Base-by-base conservation (phyloP, 2,888 invertebrate species). In the Acleris sparsana region DNA sequence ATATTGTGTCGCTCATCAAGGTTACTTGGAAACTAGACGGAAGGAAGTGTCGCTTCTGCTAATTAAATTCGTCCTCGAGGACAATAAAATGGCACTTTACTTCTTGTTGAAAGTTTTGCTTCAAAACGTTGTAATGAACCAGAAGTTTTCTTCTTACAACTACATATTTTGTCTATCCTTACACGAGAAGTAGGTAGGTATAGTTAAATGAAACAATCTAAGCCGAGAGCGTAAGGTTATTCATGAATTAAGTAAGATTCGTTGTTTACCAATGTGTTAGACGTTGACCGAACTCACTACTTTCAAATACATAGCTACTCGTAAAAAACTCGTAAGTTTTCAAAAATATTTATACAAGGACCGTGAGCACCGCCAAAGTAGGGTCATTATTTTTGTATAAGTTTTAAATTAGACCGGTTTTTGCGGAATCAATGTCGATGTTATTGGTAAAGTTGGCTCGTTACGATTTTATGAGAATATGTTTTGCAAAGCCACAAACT, bases 391-490 rank as follows among this genome's bases (percentile, higher is more conserved):
- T 53, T 51, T 52, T 62, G 48, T 53, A 20, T n/a, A 62, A 62
- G 39, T 66, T 57, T 57, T 53, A 66, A 66, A 76, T 76, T 75
- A 80, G 80, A 76, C 75, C 75, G 69, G 66, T 74, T 82, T 79
- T 80, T 77, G 79, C 77, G 72, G 71, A 74, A 77, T 74, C 73
- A 70, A 73, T 71, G 70, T 75, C 74, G 75, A 76, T 81, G 80
- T 82, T 82, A 87, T 89, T 77, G 86, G 76, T 76, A 85, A 89
- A 91, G 86, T 91, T 90, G 74, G 81, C 80, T 83, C 86, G 87
- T 88, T 87, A 86, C 80, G 74, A 83, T 89, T 89, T 86, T 85
- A 88, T 86, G 86, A 80, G 85, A 87, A 85, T 82, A 85, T 86
- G 83, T 85, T 87, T 81, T 80, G 78, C 70, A 79, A 83, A 84